Evolutionary conservation across 2,888 invertebrate genomes (phyloP).

Genomic region (Acanthoscelides obtectus): DNA sequence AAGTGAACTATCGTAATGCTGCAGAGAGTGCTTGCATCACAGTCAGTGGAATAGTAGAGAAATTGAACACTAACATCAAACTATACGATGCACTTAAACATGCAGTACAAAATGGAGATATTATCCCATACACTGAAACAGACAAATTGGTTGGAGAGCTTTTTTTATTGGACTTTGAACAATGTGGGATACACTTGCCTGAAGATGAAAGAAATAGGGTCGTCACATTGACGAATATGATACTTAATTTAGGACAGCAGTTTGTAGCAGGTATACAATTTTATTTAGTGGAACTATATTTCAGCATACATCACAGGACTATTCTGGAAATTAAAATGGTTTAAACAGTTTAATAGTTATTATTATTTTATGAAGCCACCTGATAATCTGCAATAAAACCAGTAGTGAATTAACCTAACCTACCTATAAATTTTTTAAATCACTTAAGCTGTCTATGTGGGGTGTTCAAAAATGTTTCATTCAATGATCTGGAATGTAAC

Average conservation of each 20-base stretch:
- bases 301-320: too few species aligned
- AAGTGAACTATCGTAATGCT: conserved; percentile 65
- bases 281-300: too few species aligned
- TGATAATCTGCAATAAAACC: too few species aligned
- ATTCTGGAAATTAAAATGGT: too few species aligned
- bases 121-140: conserved; percentile 36
- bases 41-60: conserved; percentile 90
- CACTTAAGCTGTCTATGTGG: too few species aligned
- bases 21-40: conserved; percentile 88
- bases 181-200: conserved; percentile 91
- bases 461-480: too few species aligned
- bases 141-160: conserved; percentile 84
- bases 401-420: too few species aligned
- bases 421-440: too few species aligned
- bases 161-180: conserved; percentile 96
- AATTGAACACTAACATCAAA: conserved; percentile 87
- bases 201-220: conserved; percentile 68
- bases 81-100: conserved; percentile 73
- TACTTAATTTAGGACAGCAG: conserved; percentile 71
- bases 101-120: conserved; percentile 69
- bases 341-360: too few species aligned
- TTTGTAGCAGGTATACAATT: conserved; percentile 76
- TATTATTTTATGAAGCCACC: too few species aligned
- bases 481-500: too few species aligned
- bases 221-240: conserved; percentile 80